These are phyloP conservation scores for Asbolus verrucosus DNA, from an alignment of 1,140 invertebrate genomes.

Conservation along the genomic window DNA sequence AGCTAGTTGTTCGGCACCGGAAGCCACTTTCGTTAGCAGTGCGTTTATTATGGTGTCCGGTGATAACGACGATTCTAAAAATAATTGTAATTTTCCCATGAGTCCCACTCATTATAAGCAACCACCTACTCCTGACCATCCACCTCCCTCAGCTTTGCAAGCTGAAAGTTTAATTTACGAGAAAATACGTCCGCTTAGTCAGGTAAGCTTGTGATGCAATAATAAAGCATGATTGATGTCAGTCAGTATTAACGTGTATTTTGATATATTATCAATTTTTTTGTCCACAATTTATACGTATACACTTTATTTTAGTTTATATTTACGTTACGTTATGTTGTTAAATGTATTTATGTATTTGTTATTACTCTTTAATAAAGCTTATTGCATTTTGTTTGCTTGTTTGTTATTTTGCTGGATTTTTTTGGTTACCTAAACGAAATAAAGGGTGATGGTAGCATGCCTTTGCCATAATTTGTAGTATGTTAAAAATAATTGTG, in stretches of 20 bases:
- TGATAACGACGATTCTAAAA: conserved; percentile 52
- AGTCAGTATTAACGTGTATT: conserved; percentile 25
- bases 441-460: not conserved
- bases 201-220: conserved; percentile 72
- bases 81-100: conserved; percentile 67
- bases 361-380: conserved; percentile 50
- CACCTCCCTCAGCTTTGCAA: conserved; percentile 91
- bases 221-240: conserved; percentile 41
- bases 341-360: conserved; percentile 46
- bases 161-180: conserved; percentile 91
- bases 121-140: conserved; percentile 93
- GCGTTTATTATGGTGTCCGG: conserved; percentile 68
- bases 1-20: conserved; percentile 61
- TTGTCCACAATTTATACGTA: conserved; percentile 5
- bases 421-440: not conserved
- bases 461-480: conserved; percentile 3
- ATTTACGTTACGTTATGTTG: conserved; percentile 42
- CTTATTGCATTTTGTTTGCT: conserved; percentile 48
- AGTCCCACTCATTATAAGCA: conserved; percentile 92
- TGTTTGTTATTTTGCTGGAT: conserved; percentile 37
- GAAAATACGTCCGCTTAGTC: conserved; percentile 88
- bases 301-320: conserved; percentile 18
- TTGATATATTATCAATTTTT: no score
- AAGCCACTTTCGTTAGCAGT: conserved; percentile 70
- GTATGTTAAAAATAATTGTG: conserved; percentile 32